A percentile compares a stretch with the other conserved stretches of the same genome.
Evolutionary conservation across 64 coral and sea anemone genomes (phyloP).

Genomic region (Trachythela sp.): DNA sequence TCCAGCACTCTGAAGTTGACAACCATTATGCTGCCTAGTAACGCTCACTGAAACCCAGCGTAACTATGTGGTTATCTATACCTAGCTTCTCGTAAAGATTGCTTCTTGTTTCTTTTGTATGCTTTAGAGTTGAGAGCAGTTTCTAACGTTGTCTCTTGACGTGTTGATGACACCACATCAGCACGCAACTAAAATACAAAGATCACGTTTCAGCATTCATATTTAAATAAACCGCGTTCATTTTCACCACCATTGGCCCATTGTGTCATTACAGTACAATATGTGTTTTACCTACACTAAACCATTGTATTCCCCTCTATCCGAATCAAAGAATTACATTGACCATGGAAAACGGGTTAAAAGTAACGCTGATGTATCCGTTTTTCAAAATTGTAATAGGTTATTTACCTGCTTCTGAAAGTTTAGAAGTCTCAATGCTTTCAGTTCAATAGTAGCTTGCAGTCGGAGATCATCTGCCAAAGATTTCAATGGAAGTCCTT

Average conservation of each 20-base stretch:
- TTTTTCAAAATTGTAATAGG: too few relatives aligned
- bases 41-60: too few relatives aligned
- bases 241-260: too few relatives aligned
- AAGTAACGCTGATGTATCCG: not conserved
- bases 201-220: not conserved
- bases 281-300: too few relatives aligned
- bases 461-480: conserved; percentile 87
- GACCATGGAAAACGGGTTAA: too few relatives aligned
- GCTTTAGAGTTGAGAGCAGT: conserved; percentile 96
- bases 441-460: conserved; percentile 91
- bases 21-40: too few relatives aligned
- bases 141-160: conserved; percentile 89
- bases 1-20: too few relatives aligned
- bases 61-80: not conserved
- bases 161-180: conserved; percentile 91
- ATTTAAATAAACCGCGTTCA: too few relatives aligned
- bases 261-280: too few relatives aligned
- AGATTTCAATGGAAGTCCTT: conserved; percentile 68
- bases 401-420: conserved; percentile 99
- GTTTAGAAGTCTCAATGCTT: conserved; percentile 85
- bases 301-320: not conserved
- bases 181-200: conserved; percentile 58
- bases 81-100: conserved; percentile 95
- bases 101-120: conserved; percentile 96
- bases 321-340: too few relatives aligned